These are phyloP conservation scores for Nomada hirtipes DNA, from an alignment of 2,888 invertebrate genomes.

Conservation along the genomic window DNA sequence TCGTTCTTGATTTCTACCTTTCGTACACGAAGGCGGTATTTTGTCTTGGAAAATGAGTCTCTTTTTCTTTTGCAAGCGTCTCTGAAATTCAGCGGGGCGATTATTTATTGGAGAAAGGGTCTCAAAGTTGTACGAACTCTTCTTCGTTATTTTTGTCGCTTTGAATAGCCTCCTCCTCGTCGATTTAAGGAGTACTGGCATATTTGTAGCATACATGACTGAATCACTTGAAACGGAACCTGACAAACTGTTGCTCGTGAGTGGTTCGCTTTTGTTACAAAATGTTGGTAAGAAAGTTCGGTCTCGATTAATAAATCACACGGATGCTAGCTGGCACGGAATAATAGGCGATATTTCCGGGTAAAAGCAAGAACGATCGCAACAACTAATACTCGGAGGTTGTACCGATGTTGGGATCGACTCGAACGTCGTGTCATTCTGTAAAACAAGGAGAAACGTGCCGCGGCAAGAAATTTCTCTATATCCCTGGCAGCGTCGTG, in stretches of 20 bases:
- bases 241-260: not conserved
- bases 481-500: conserved; percentile 57
- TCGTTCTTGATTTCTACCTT: conserved; percentile 19
- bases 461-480: conserved; percentile 63
- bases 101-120: too few species aligned
- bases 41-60: not conserved
- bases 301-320: conserved; percentile 58
- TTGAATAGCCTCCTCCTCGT: too few species aligned
- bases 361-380: conserved; percentile 62
- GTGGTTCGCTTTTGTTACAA: conserved; percentile 16
- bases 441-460: conserved; percentile 69
- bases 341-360: conserved; percentile 55
- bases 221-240: not conserved
- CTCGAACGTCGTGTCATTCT: conserved; percentile 60
- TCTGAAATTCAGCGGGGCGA: too few species aligned
- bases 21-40: not conserved
- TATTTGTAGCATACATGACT: too few species aligned
- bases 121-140: too few species aligned
- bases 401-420: conserved; percentile 25
- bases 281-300: conserved; percentile 26
- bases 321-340: conserved; percentile 19
- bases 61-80: not conserved
- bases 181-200: too few species aligned
- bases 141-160: too few species aligned
- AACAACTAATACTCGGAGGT: conserved; percentile 54